phyloP scores from a whole-genome alignment of 1,140 invertebrate species.

The Brachionus angularis region DNA sequence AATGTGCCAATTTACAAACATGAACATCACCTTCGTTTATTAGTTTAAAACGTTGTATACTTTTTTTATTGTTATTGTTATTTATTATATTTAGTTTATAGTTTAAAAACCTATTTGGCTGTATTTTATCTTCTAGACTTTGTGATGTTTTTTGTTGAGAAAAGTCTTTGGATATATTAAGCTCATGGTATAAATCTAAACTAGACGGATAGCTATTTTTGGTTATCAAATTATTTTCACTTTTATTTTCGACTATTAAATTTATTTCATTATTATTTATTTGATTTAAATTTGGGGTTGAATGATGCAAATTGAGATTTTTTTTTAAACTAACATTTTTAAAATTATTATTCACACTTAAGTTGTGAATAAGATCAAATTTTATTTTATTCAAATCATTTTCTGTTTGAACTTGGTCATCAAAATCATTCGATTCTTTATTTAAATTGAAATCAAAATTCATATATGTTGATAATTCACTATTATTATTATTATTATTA shows the following conservation, averaged over 20 bases:
- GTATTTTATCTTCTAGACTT: too few relatives aligned
- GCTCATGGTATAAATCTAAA: conserved; percentile 26
- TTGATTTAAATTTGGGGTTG: background rate
- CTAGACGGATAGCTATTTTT: conserved; percentile 16
- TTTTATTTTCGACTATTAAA: background rate
- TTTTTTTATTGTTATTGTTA: conserved; percentile 23
- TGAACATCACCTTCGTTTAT: conserved; percentile 71
- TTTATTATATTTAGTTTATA: too few relatives aligned
- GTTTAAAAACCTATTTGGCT: too few relatives aligned
- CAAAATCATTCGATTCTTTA: background rate
- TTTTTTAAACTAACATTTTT: background rate
- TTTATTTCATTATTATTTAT: too few relatives aligned
- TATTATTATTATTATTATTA: too few relatives aligned
- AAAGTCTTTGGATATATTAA: too few relatives aligned
- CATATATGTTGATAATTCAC: too few relatives aligned
- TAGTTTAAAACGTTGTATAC: conserved; percentile 64
- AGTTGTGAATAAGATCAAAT: background rate
- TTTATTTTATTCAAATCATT: background rate
- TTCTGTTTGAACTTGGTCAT: background rate
- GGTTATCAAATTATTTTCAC: background rate
- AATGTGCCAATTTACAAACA: conserved; percentile 74
- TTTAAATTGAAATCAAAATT: too few relatives aligned
- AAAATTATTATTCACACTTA: background rate
- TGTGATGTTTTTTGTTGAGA: too few relatives aligned
- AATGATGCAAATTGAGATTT: background rate